Conservation (phyloP, 2,888 invertebrate genomes). For the Cheiracanthium punctorium region DNA sequence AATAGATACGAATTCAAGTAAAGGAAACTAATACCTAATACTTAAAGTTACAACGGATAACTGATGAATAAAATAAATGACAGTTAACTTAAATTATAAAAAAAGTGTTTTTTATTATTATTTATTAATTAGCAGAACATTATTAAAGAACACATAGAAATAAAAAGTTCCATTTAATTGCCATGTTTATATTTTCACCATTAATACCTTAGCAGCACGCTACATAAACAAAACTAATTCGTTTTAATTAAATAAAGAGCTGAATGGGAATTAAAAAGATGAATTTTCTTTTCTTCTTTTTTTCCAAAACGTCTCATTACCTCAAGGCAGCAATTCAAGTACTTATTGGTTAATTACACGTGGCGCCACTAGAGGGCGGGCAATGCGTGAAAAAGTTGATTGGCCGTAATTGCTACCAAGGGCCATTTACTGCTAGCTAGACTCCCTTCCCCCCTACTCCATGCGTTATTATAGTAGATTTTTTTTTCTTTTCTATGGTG, state of each 20-base stretch:
- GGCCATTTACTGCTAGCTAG: not conserved
- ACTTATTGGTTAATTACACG: conserved; percentile 18
- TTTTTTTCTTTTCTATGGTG: not conserved
- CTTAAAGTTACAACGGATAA: too few relatives aligned
- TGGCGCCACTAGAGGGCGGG: conserved; percentile 1
- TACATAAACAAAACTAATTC: not conserved
- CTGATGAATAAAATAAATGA: too few relatives aligned
- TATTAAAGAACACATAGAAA: too few relatives aligned
- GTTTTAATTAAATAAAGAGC: conserved; percentile 19
- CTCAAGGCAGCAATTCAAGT: conserved; percentile 17
- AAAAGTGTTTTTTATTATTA: too few relatives aligned
- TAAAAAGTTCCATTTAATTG: too few relatives aligned
- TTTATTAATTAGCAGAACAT: too few relatives aligned
- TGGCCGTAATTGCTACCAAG: conserved; percentile 15
- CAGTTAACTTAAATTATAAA: too few relatives aligned
- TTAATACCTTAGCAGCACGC: not conserved
- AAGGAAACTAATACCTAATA: too few relatives aligned
- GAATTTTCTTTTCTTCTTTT: too few relatives aligned
- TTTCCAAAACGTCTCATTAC: not conserved
- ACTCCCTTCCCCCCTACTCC: not conserved
- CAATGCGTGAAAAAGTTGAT: not conserved
- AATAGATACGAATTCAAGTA: too few relatives aligned
- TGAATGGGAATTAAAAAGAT: not conserved
- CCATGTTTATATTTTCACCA: not conserved
- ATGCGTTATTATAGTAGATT: not conserved